A percentile compares a stretch with the other conserved stretches of the same genome.
phyloP scores from a whole-genome alignment of 2,113 vertebrate genomes.

The Cygnus buccinator region DNA sequence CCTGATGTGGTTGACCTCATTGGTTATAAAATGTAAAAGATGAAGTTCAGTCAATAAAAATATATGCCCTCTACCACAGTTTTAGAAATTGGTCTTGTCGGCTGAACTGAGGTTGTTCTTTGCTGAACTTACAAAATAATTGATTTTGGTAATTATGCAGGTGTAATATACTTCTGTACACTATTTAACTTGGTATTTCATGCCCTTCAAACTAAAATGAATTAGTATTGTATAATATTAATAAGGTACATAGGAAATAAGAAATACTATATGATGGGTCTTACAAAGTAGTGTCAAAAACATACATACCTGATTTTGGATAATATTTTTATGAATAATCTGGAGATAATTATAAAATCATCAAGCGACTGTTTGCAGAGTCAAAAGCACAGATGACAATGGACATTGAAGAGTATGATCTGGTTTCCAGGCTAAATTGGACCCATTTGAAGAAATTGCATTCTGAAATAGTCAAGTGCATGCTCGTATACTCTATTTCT shows the following conservation, averaged over 20 bases:
- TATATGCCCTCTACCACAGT: background rate
- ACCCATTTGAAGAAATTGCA: background rate
- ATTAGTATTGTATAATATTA: background rate
- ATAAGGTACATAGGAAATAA: background rate
- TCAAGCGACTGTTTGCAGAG: background rate
- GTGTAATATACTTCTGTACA: background rate
- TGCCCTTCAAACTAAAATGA: background rate
- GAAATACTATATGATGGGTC: background rate
- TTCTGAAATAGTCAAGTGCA: background rate
- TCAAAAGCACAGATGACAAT: background rate
- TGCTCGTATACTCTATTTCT: background rate
- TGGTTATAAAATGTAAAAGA: background rate
- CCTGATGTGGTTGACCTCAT: background rate
- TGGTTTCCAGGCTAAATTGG: background rate
- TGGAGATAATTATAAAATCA: background rate
- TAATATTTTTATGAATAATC: background rate
- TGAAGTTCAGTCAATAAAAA: background rate
- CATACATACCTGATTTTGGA: background rate
- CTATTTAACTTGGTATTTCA: background rate
- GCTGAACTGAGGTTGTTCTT: background rate
- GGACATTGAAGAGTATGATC: fast-evolving
- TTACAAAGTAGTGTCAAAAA: background rate
- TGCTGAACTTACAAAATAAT: background rate
- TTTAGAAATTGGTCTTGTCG: background rate
- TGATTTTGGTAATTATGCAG: background rate